A percentile compares a stretch with the other conserved stretches of the same genome.
phyloP scores from a whole-genome alignment of 2,113 vertebrate species.

The Fregata magnificens region DNA sequence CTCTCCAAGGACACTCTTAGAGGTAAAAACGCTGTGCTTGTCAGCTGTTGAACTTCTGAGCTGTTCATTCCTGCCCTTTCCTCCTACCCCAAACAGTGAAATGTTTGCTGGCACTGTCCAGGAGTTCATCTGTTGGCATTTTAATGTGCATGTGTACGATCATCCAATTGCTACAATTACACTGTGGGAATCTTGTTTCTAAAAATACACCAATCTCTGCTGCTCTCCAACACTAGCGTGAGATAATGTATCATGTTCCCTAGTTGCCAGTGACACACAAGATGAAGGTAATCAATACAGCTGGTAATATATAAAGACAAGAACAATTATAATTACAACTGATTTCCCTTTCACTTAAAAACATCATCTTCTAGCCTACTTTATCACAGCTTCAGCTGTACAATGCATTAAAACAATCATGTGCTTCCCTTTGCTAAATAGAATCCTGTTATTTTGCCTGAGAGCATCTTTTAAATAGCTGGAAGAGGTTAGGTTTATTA shows the following conservation, averaged over 20 bases:
- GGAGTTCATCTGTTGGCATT: conserved; percentile 29
- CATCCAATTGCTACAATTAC: not conserved
- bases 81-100: not conserved
- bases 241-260: not conserved
- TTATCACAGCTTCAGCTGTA: not conserved
- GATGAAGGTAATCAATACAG: conserved; percentile 23
- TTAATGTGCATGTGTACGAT: not conserved
- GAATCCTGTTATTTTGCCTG: not conserved
- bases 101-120: not conserved
- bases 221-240: not conserved
- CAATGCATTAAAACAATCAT: not conserved
- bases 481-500: not conserved
- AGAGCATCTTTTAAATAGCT: not conserved
- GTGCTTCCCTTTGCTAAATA: not conserved
- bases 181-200: conserved; percentile 20
- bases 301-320: not conserved
- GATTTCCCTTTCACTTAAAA: not conserved
- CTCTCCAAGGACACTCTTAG: not conserved
- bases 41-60: not conserved
- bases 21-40: not conserved
- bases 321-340: not conserved
- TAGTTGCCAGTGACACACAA: not conserved
- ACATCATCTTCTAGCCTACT: not conserved
- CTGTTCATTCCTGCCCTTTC: not conserved
- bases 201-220: conserved; percentile 21